Base-by-base conservation (phyloP, 2,113 vertebrate species). In the Xiphophorus maculatus region DNA sequence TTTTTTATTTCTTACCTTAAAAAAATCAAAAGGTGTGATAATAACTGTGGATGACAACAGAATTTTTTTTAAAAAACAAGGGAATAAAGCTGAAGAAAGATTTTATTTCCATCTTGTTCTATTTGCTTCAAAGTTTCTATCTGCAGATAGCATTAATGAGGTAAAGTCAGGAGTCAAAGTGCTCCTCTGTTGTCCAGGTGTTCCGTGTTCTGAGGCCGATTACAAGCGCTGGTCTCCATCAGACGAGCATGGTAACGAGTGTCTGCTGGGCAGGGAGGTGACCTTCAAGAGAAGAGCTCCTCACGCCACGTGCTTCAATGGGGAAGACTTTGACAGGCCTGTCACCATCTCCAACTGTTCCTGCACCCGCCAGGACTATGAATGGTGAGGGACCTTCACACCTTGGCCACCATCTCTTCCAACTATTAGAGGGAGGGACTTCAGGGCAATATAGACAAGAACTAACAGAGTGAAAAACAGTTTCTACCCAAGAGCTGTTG, bases 191-290 rank as follows among this genome's bases (percentile, higher is more conserved):
- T 32, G 28, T 66, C 0, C 87, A 99, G 98, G 98, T 5, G 97
- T 99, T 3, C 96, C 97, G 0, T 99, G 98, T 91, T 95, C 95
- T 0, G 97, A 99, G 68, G 97, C 96, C 0, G 98, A 99, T 94
- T 99, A 99, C 92, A 99, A 99, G 81, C 95, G 92, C 70, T 99
- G 98, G 98, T 98, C 97, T 0, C 98, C 98, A 0, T 99, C 98
- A 0, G 98, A 99, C 0, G 98, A 99, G 85, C 94, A 95, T 1
- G 98, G 98, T 3, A 99, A 97, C 0, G 97, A 96, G 15, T 99
- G 98, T 80, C 91, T 99, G 71, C 79, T 99, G 78, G 98, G 98
- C 29, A 94, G 97, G 14, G 96, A 98, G 94, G 94, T 96, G 0
- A 96, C 98, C 1, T 99, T 96, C 86, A 98, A 97, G 84, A 95